Percentiles rank a stretch among this genome's conserved stretches.
Conservation (phyloP, 2,797 vertebrate species). For the Discoglossus pictus region DNA sequence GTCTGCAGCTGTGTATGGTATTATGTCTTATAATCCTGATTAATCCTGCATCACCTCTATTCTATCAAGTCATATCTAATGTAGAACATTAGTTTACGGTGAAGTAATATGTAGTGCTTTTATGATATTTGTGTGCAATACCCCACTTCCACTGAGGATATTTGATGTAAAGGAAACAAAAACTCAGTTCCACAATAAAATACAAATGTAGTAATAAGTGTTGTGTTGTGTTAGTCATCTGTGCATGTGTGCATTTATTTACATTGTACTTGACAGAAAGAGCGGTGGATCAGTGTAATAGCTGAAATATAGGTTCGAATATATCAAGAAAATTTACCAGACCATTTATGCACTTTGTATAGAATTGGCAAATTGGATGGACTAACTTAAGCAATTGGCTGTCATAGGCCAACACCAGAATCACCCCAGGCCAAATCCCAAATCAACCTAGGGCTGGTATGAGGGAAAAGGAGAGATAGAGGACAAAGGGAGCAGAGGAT, state of each 20-base stretch:
- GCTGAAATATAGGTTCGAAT: too few species aligned
- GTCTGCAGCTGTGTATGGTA: slow-evolving; percentile 94
- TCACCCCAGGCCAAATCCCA: too few species aligned
- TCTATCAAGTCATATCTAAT: slow-evolving; percentile 90
- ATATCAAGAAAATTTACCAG: too few species aligned
- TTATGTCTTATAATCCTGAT: slow-evolving; percentile 93
- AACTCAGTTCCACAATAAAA: slow-evolving; percentile 91
- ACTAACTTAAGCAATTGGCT: too few species aligned
- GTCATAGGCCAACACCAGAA: too few species aligned
- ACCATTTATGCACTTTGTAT: too few species aligned
- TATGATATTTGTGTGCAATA: slow-evolving; percentile 99
- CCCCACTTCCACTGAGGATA: slow-evolving; percentile 83
- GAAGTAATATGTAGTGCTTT: slow-evolving; percentile 96
- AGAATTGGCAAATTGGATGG: too few species aligned
- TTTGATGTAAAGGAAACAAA: slow-evolving; percentile 91
- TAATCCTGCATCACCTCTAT: slow-evolving; percentile 88
- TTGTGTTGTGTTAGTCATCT: slow-evolving; percentile 9
- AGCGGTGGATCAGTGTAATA: too few species aligned
- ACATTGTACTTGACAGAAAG: too few species aligned
- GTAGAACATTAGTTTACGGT: slow-evolving; percentile 93
- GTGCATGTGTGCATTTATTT: slow-evolving; percentile 53
- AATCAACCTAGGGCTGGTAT: too few species aligned
- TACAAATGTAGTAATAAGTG: slow-evolving; percentile 75
- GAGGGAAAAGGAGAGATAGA: too few species aligned
- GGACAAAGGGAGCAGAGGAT: too few species aligned